These are phyloP conservation scores for Gallinago nigripennis DNA, from an alignment of 2,797 vertebrate species.

Conservation along the genomic window DNA sequence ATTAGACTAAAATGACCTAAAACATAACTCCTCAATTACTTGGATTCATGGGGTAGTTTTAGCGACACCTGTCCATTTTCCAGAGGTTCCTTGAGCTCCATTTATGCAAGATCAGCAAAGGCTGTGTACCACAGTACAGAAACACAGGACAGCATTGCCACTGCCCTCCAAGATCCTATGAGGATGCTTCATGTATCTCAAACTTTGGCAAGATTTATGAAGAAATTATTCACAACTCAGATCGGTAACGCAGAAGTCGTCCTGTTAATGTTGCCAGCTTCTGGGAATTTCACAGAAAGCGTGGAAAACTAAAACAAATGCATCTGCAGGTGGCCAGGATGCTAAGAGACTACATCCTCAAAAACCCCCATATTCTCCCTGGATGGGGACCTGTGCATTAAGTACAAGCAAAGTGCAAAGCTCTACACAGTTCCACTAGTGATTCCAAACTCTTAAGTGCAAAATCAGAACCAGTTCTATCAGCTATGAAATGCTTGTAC, in stretches of 20 bases:
- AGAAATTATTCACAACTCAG: not conserved
- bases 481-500: not conserved
- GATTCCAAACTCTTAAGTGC: not conserved
- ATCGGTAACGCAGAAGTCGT: not conserved
- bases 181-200: not conserved
- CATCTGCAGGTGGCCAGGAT: not conserved
- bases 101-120: not conserved
- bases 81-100: not conserved
- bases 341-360: not conserved
- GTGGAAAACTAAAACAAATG: not conserved
- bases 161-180: not conserved
- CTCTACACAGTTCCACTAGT: not conserved
- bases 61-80: not conserved
- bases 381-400: not conserved
- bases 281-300: not conserved
- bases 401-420: not conserved
- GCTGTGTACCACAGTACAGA: not conserved
- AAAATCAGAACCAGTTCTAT: not conserved
- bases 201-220: not conserved
- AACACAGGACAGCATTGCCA: not conserved
- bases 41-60: not conserved
- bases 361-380: rapidly evolving
- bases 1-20: not conserved
- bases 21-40: not conserved
- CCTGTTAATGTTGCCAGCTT: not conserved